Percentiles rank a stretch among this genome's conserved stretches.
Evolutionary conservation across 2,797 vertebrate species (phyloP).

Genomic region (Cyprinella venusta): DNA sequence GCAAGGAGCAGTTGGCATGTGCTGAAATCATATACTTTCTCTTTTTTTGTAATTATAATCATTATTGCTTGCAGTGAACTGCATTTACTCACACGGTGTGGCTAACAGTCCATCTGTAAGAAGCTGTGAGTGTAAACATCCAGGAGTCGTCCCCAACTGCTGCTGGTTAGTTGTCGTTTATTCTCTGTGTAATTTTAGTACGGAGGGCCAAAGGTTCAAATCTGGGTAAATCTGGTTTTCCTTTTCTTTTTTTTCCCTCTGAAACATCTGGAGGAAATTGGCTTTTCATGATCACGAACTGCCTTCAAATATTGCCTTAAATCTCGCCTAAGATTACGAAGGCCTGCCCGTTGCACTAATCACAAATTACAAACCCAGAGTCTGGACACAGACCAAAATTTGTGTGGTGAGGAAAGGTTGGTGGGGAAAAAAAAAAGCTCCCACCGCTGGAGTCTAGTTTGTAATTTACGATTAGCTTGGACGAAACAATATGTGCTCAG

Average conservation of each 20-base stretch:
- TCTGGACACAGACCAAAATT: constrained; percentile 58
- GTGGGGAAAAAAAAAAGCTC: constrained; percentile 31
- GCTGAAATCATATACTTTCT: constrained; percentile 57
- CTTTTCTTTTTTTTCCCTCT: neutral
- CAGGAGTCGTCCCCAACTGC: constrained; percentile 27
- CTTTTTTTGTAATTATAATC: constrained; percentile 26
- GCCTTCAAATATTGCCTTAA: constrained; percentile 53
- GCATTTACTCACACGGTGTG: constrained; percentile 28
- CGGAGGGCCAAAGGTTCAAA: constrained; percentile 31
- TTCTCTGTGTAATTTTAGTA: constrained; percentile 45
- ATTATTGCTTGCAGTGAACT: constrained; percentile 29
- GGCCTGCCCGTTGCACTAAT: constrained; percentile 59
- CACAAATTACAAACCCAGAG: constrained; percentile 60
- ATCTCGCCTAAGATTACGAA: constrained; percentile 53
- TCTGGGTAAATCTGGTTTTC: constrained; percentile 42
- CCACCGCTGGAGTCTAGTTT: constrained; percentile 46
- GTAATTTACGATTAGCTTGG: constrained; percentile 61
- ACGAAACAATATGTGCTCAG: constrained; percentile 47
- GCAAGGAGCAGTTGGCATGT: constrained; percentile 73
- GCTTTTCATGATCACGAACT: constrained; percentile 52
- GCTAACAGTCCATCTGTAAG: constrained; percentile 42
- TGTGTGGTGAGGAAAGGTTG: constrained; percentile 8
- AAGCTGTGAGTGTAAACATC: constrained; percentile 35
- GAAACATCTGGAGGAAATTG: constrained; percentile 58
- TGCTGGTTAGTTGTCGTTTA: constrained; percentile 42